These are phyloP conservation scores for Drosophila acutilabella DNA, from an alignment of 2,888 invertebrate species.

Conservation along the genomic window DNA sequence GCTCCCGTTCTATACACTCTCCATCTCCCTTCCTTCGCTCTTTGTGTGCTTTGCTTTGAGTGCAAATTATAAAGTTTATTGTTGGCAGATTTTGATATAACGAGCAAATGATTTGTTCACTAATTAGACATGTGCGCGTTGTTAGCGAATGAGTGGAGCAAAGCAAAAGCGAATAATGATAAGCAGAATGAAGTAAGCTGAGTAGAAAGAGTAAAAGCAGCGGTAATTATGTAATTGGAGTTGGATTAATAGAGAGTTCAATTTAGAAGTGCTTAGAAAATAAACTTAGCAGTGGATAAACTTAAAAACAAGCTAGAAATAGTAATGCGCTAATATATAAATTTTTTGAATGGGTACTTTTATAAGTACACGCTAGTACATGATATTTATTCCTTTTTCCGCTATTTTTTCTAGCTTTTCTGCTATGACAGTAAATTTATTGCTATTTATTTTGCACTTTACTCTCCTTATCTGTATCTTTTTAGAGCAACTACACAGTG, in stretches of 20 bases:
- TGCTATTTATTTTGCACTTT: too few relatives aligned
- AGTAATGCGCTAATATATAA: not conserved
- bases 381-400: too few relatives aligned
- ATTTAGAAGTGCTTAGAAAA: not conserved
- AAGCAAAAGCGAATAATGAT: not conserved
- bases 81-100: constrained; percentile 48
- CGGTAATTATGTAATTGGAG: not conserved
- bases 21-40: not conserved
- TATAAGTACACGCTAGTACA: too few relatives aligned
- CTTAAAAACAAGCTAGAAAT: not conserved
- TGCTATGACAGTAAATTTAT: too few relatives aligned
- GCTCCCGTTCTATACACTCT: too few relatives aligned
- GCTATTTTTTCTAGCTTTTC: too few relatives aligned
- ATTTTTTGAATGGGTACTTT: too few relatives aligned
- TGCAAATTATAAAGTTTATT: constrained; percentile 54
- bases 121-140: constrained; percentile 54
- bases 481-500: too few relatives aligned
- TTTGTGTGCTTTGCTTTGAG: constrained; percentile 41
- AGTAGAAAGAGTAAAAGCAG: not conserved
- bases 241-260: not conserved
- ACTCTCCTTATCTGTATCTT: too few relatives aligned
- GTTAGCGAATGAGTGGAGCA: constrained; percentile 2
- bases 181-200: not conserved
- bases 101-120: constrained; percentile 53
- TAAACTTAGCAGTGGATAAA: not conserved